phyloP scores from a whole-genome alignment of 2,888 invertebrate species.

The Priocnemis perturbator region DNA sequence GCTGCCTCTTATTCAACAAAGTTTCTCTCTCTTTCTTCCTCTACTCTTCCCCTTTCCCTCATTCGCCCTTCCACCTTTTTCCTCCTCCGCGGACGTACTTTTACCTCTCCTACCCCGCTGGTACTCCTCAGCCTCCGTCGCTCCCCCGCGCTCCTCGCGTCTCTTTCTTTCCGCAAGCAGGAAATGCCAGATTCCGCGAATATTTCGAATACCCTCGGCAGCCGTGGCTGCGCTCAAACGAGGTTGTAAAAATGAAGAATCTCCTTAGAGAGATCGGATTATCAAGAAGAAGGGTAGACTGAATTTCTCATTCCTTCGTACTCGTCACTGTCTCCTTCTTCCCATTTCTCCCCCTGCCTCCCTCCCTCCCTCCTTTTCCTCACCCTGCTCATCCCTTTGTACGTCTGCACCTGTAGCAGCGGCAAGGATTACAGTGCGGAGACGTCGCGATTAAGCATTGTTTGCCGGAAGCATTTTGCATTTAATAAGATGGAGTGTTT shows the following conservation, averaged over 20 bases:
- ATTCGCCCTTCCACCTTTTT: not conserved
- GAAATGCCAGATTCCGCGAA: constrained; percentile 57
- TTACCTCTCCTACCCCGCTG: not conserved
- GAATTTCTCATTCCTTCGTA: not conserved
- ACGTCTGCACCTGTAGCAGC: constrained; percentile 15
- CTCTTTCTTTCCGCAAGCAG: constrained; percentile 20
- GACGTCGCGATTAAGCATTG: constrained; percentile 60
- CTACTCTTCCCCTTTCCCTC: not conserved
- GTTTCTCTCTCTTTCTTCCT: not conserved
- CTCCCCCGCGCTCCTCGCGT: constrained; percentile 7
- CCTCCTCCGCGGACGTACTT: not conserved
- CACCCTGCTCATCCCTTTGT: constrained; percentile 5
- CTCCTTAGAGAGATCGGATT: constrained; percentile 53
- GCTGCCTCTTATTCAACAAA: not conserved
- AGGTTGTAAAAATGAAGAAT: constrained; percentile 56
- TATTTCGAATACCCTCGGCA: constrained; percentile 50
- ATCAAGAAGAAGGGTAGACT: constrained; percentile 28
- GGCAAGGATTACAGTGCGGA: constrained; percentile 43
- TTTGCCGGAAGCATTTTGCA: constrained; percentile 54
- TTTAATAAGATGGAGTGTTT: constrained; percentile 57
- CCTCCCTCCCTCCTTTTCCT: constrained; percentile 21
- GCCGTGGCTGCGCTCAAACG: constrained; percentile 38
- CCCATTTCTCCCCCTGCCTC: not conserved
- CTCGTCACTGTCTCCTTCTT: constrained; percentile 7
- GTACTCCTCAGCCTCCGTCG: constrained; percentile 4